A percentile compares a stretch with the other conserved stretches of the same genome.
These are phyloP conservation scores for Mesocricetus auratus DNA, from an alignment of 2,113 vertebrate genomes.

Conservation along the genomic window DNA sequence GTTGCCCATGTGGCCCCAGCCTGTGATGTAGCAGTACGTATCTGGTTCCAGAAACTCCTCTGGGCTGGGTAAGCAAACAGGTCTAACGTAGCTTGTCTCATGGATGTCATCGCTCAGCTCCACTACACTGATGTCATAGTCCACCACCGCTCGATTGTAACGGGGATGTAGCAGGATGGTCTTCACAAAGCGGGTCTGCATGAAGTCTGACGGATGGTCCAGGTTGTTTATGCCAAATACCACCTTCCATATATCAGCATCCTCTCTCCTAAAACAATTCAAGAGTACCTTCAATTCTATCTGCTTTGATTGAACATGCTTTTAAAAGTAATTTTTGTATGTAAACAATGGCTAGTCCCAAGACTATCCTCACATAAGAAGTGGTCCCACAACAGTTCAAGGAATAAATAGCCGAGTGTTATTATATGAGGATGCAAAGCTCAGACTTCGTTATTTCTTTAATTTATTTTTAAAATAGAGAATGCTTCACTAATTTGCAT, in stretches of 20 bases:
- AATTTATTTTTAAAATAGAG: background rate
- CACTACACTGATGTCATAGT: constrained; percentile 97
- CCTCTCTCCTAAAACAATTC: constrained; percentile 90
- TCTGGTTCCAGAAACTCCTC: constrained; percentile 89
- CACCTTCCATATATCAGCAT: constrained; percentile 93
- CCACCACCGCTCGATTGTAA: constrained; percentile 95
- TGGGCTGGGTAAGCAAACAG: constrained; percentile 91
- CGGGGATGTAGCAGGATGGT: constrained; percentile 95
- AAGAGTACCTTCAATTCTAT: background rate
- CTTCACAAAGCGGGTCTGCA: constrained; percentile 91
- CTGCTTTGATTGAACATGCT: background rate
- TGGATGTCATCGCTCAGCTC: constrained; percentile 91
- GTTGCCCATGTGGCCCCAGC: constrained; percentile 98
- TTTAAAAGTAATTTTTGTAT: background rate
- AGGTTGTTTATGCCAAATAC: constrained; percentile 96
- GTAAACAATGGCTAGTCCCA: background rate
- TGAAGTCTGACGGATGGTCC: constrained; percentile 92
- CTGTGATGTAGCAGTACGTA: constrained; percentile 97
- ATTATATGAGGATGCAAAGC: background rate
- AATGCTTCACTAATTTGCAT: background rate
- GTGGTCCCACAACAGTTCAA: background rate
- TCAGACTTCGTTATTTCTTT: background rate
- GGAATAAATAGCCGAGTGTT: background rate
- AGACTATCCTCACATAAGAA: background rate
- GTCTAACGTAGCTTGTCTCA: constrained; percentile 92